These are phyloP conservation scores for Pomatostomus ruficeps DNA, from an alignment of 2,113 vertebrate species.

Conservation along the genomic window DNA sequence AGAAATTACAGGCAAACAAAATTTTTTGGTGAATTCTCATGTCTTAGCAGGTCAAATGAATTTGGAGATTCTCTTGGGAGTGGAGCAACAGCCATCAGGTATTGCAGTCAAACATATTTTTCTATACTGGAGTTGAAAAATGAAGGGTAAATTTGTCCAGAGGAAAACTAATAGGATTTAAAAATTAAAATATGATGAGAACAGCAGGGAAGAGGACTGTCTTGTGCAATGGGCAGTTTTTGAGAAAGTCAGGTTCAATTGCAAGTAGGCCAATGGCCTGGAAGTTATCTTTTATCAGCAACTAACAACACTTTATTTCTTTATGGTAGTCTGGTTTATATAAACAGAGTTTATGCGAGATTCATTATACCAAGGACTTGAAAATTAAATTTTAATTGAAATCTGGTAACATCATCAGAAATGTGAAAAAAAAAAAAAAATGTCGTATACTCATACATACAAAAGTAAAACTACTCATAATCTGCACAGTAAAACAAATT, in stretches of 20 bases:
- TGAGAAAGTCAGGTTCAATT: constrained; percentile 3
- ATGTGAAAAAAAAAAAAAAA: neutral
- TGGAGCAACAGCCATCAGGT: neutral
- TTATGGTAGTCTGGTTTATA: neutral
- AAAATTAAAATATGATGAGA: neutral
- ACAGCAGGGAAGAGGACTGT: neutral
- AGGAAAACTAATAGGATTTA: neutral
- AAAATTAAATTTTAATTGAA: constrained; percentile 55
- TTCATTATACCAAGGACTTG: neutral
- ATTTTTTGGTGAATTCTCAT: fast-evolving
- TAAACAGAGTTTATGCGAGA: neutral
- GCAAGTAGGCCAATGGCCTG: neutral
- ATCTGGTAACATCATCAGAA: neutral
- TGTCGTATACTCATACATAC: neutral
- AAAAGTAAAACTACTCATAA: neutral
- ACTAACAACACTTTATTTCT: neutral
- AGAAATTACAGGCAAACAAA: neutral
- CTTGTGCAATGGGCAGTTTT: neutral
- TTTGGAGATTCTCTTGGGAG: neutral
- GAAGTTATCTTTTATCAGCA: neutral
- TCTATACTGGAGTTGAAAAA: neutral
- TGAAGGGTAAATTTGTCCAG: neutral
- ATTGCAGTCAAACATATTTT: neutral
- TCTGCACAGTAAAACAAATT: neutral
- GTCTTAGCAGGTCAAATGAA: neutral